Conservation (phyloP, 2,888 invertebrate species). For the Melinaea marsaeus region DNA sequence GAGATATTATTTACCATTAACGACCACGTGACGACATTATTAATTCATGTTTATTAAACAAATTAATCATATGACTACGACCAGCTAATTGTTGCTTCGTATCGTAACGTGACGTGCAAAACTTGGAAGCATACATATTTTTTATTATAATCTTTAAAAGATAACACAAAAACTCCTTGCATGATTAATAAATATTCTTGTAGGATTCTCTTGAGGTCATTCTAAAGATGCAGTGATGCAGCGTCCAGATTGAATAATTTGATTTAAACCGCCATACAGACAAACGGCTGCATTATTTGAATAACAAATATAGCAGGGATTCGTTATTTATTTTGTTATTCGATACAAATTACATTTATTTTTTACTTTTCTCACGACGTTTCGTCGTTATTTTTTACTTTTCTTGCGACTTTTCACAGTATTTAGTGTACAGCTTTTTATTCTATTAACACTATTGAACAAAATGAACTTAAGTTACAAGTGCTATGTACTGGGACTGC, state of each 20-base stretch:
- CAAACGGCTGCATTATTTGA: conserved; percentile 16
- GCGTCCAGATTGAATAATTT: conserved; percentile 27
- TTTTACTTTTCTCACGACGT: conserved; percentile 12
- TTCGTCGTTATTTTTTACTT: conserved; percentile 4
- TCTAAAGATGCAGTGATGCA: conserved; percentile 24
- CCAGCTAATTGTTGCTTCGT: conserved; percentile 32
- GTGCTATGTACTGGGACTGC: conserved; percentile 18
- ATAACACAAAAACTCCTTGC: no score
- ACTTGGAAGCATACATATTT: conserved; percentile 7
- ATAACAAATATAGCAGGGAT: conserved; percentile 18
- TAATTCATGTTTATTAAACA: conserved; percentile 75
- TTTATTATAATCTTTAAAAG: no score
- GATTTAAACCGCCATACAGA: conserved; percentile 25
- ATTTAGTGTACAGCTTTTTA: no score
- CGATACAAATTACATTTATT: neutral
- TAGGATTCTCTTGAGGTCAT: conserved; percentile 16
- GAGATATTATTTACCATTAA: conserved; percentile 55
- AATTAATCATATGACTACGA: conserved; percentile 55
- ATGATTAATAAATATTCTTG: no score
- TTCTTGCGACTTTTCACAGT: neutral
- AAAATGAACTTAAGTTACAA: neutral
- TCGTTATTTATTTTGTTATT: neutral
- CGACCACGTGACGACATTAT: conserved; percentile 59
- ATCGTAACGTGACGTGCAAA: conserved; percentile 16
- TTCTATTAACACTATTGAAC: conserved; percentile 4